A percentile compares a stretch with the other conserved stretches of the same genome.
phyloP scores from a whole-genome alignment of 2,888 invertebrate genomes.

The Zootermopsis nevadensis region DNA sequence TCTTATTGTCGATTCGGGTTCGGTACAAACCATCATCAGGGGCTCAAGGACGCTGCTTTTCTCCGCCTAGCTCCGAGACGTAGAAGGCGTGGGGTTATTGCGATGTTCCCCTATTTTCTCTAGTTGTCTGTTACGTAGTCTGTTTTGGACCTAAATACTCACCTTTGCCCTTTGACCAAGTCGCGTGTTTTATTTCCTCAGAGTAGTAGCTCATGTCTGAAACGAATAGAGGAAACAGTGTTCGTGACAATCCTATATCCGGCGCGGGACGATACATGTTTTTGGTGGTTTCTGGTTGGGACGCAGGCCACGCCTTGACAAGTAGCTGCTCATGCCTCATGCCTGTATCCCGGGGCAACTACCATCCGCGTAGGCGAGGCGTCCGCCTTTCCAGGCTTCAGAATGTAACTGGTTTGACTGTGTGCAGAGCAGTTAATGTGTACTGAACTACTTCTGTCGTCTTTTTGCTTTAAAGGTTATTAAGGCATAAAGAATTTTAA shows the following conservation, averaged over 20 bases:
- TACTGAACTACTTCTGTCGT: neutral
- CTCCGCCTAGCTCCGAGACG: too few relatives aligned
- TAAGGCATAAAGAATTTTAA: neutral
- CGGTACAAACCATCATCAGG: too few relatives aligned
- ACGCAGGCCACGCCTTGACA: neutral
- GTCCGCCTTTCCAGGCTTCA: neutral
- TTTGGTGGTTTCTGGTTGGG: neutral
- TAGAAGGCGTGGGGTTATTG: too few relatives aligned
- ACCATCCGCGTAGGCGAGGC: constrained; percentile 13
- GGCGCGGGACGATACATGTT: neutral
- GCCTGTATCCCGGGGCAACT: neutral
- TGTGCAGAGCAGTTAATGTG: neutral
- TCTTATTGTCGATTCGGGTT: too few relatives aligned
- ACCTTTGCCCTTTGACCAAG: too few relatives aligned
- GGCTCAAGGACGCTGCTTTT: too few relatives aligned
- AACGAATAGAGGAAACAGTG: too few relatives aligned
- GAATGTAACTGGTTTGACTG: neutral
- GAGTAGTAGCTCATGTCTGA: too few relatives aligned
- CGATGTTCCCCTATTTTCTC: too few relatives aligned
- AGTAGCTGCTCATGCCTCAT: neutral
- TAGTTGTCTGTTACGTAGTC: too few relatives aligned
- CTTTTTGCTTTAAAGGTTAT: neutral
- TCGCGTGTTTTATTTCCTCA: too few relatives aligned
- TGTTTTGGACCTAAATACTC: too few relatives aligned
- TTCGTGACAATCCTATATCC: neutral